A percentile compares a stretch with the other conserved stretches of the same genome.
Evolutionary conservation across 2,888 invertebrate genomes (phyloP).

Genomic region (Panopea generosa): DNA sequence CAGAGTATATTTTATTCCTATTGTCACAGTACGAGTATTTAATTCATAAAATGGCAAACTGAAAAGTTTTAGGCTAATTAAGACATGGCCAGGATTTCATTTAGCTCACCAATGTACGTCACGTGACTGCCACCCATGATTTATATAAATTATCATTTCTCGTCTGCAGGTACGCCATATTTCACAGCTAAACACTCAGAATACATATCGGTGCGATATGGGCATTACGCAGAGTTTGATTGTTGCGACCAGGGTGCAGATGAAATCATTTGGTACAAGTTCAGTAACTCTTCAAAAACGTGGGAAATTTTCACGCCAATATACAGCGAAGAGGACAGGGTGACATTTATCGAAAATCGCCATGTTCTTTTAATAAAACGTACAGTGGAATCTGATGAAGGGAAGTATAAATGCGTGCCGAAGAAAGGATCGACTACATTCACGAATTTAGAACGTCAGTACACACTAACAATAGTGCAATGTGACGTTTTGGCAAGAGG

Average conservation of each 20-base stretch:
- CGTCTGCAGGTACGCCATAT: too few species aligned
- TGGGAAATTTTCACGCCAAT: background rate
- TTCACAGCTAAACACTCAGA: background rate
- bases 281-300: background rate
- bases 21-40: too few species aligned
- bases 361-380: conserved; percentile 22
- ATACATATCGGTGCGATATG: background rate
- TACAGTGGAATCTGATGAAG: conserved; percentile 8
- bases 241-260: conserved; percentile 15
- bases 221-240: conserved; percentile 22
- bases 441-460: conserved; percentile 11
- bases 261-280: conserved; percentile 22
- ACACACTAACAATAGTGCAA: conserved; percentile 14
- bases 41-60: too few species aligned
- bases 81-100: too few species aligned
- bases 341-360: conserved; percentile 12
- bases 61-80: too few species aligned
- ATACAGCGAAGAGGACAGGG: background rate
- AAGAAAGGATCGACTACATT: background rate
- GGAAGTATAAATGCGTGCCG: conserved; percentile 18
- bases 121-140: too few species aligned
- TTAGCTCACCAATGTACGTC: too few species aligned
- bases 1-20: too few species aligned
- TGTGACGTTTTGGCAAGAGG: conserved; percentile 52
- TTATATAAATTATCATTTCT: too few species aligned